These are phyloP conservation scores for Meles meles DNA, from an alignment of 2,113 vertebrate species.

Conservation along the genomic window DNA sequence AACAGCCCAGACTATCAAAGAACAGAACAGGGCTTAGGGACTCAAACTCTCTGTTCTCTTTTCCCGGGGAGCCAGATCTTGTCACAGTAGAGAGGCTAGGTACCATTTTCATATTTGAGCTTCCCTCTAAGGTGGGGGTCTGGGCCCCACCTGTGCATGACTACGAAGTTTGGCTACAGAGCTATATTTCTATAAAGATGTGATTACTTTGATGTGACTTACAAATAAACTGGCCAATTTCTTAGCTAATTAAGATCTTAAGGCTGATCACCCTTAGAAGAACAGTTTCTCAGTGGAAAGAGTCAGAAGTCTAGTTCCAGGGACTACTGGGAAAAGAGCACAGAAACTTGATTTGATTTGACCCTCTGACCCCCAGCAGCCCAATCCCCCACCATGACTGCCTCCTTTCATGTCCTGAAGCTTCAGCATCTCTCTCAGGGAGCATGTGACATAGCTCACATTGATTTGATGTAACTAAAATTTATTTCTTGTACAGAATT, in stretches of 20 bases:
- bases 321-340: background rate
- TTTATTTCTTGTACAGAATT: constrained; percentile 14
- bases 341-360: background rate
- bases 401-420: background rate
- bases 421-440: background rate
- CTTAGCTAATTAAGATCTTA: background rate
- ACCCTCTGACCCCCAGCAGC: background rate
- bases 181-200: background rate
- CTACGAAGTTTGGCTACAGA: background rate
- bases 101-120: background rate
- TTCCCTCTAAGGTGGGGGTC: background rate
- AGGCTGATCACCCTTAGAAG: background rate
- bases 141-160: background rate
- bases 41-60: background rate
- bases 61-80: background rate
- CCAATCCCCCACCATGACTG: background rate
- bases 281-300: background rate
- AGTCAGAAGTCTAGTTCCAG: background rate
- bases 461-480: constrained; percentile 11
- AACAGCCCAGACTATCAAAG: background rate
- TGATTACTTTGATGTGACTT: background rate
- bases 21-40: background rate
- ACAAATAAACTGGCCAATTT: background rate
- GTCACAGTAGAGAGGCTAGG: background rate
- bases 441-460: background rate